Conservation (phyloP, 1,140 invertebrate genomes). For the Drosophila parvula region DNA sequence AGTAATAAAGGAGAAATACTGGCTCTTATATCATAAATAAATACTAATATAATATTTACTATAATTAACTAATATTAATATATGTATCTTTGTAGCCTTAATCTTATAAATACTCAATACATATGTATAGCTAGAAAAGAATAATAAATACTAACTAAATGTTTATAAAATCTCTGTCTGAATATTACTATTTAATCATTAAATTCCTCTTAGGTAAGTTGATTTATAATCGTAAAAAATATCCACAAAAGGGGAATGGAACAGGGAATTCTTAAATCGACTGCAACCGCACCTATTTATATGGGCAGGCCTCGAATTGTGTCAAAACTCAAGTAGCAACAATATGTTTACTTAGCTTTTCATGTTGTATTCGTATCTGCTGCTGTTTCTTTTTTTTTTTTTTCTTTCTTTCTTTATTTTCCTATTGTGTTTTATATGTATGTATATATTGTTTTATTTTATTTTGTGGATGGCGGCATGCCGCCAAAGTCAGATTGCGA, state of each 20-base stretch:
- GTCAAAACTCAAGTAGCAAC: constrained; percentile 76
- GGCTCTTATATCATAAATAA: background rate
- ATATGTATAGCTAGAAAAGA: too few species aligned
- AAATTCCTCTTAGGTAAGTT: too few species aligned
- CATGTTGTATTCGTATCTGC: constrained; percentile 31
- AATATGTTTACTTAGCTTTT: constrained; percentile 50
- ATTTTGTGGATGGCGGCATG: constrained; percentile 49
- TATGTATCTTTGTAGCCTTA: too few species aligned
- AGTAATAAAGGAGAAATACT: background rate
- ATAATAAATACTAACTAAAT: too few species aligned
- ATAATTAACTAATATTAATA: too few species aligned
- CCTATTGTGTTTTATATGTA: background rate
- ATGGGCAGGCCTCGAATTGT: constrained; percentile 53
- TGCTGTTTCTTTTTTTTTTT: constrained; percentile 4
- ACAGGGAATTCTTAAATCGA: constrained; percentile 13
- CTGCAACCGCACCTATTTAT: constrained; percentile 11
- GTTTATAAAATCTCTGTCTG: too few species aligned
- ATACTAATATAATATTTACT: background rate
- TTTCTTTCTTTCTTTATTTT: background rate
- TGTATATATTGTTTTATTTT: background rate
- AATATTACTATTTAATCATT: too few species aligned
- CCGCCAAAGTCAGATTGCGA: constrained; percentile 48
- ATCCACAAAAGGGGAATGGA: background rate
- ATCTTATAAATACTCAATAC: too few species aligned
- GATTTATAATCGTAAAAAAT: too few species aligned